Conservation (phyloP, 2,113 vertebrate species). For the Motacilla tschutschensis region DNA sequence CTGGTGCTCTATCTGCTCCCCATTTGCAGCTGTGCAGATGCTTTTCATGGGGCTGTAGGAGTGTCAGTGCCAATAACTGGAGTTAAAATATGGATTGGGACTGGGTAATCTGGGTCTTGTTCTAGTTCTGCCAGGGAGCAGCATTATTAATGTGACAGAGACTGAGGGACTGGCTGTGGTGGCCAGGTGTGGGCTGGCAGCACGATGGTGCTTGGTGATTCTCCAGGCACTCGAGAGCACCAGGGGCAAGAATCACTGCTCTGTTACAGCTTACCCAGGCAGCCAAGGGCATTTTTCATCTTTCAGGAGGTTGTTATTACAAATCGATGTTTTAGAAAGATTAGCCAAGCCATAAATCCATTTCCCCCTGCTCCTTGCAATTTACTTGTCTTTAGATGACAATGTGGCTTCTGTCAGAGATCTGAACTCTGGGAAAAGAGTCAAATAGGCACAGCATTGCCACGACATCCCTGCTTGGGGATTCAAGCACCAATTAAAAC, state of each 20-base stretch:
- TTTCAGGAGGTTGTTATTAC: not conserved
- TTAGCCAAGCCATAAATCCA: slow-evolving; percentile 6
- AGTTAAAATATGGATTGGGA: not conserved
- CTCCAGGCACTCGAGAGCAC: not conserved
- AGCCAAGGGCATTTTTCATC: slow-evolving; percentile 19
- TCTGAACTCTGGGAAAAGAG: not conserved
- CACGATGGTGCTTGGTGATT: not conserved
- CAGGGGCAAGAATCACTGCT: not conserved
- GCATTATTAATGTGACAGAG: not conserved
- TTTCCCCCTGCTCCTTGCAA: not conserved
- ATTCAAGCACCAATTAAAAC: not conserved
- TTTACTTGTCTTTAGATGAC: slow-evolving; percentile 6
- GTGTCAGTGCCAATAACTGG: not conserved
- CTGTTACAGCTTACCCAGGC: not conserved
- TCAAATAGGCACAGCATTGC: not conserved
- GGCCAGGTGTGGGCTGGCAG: not conserved
- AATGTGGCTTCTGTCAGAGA: not conserved
- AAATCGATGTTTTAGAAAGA: not conserved
- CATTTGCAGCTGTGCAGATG: not conserved
- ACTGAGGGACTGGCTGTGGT: not conserved
- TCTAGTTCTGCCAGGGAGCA: not conserved
- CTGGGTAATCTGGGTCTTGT: not conserved
- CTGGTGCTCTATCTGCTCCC: not conserved
- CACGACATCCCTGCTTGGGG: not conserved
- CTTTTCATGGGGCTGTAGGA: not conserved